Conservation (phyloP, 2,113 vertebrate genomes). For the Lepisosteus oculatus region DNA sequence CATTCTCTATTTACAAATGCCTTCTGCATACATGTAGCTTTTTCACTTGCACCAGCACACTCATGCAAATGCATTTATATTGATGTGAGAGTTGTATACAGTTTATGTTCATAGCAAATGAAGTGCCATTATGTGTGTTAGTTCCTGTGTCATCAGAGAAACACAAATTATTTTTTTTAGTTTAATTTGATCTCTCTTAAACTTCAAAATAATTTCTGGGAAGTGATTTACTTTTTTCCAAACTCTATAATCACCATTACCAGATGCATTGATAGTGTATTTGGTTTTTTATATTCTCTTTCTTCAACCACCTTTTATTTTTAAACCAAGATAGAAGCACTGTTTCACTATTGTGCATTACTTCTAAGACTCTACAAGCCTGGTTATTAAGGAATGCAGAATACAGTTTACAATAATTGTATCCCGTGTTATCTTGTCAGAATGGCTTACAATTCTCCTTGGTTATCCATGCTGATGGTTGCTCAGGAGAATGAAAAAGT, state of each 20-base stretch:
- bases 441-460: conserved; percentile 40
- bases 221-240: too few species aligned
- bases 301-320: conserved; percentile 63
- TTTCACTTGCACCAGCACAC: neutral
- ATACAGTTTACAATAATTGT: conserved; percentile 53
- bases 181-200: conserved; percentile 16
- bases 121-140: neutral
- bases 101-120: neutral
- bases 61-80: neutral
- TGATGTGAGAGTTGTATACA: neutral
- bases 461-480: conserved; percentile 16
- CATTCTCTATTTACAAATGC: too few species aligned
- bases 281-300: conserved; percentile 59
- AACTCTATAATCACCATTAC: too few species aligned
- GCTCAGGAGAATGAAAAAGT: too few species aligned
- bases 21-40: neutral
- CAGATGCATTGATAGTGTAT: conserved; percentile 42
- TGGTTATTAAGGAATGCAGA: conserved; percentile 49
- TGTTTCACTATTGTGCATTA: conserved; percentile 56
- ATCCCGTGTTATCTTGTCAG: conserved; percentile 49
- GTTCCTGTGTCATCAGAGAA: neutral
- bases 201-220: conserved; percentile 14
- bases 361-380: conserved; percentile 53
- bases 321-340: conserved; percentile 54
- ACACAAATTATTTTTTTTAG: neutral